Evolutionary conservation across 2,888 invertebrate species (phyloP).

Genomic region (Leucophora obtusa): DNA sequence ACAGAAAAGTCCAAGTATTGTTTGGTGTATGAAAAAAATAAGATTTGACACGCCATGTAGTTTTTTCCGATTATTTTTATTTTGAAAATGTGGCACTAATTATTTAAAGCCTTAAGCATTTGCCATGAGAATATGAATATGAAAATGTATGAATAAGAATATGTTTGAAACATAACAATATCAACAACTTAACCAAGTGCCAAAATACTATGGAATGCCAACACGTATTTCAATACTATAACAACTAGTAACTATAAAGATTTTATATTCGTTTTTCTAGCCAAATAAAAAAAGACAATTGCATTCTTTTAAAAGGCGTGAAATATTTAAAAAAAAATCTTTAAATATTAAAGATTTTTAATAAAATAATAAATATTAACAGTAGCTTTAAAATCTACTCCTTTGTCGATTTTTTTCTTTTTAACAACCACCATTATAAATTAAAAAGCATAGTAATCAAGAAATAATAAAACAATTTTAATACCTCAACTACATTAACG

Average conservation of each 20-base stretch:
- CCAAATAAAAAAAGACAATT: slow-evolving; percentile 44
- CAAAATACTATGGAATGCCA: slow-evolving; percentile 60
- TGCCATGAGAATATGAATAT: slow-evolving; percentile 55
- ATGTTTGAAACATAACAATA: slow-evolving; percentile 39
- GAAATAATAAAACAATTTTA: slow-evolving; percentile 7
- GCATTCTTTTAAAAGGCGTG: slow-evolving; percentile 60
- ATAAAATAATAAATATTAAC: background rate
- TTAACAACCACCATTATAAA: too few relatives aligned
- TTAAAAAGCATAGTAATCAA: background rate
- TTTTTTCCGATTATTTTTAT: slow-evolving; percentile 8
- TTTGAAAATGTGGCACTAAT: slow-evolving; percentile 54
- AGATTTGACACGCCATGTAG: slow-evolving; percentile 43
- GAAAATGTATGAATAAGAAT: slow-evolving; percentile 17
- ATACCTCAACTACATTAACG: slow-evolving; percentile 33
- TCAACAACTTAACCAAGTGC: slow-evolving; percentile 50
- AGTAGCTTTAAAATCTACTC: background rate
- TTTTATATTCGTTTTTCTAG: background rate
- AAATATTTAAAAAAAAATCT: slow-evolving; percentile 27
- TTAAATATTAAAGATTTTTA: background rate
- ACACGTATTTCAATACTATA: slow-evolving; percentile 50
- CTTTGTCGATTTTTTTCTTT: too few relatives aligned
- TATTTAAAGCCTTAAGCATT: slow-evolving; percentile 56
- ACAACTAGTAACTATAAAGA: slow-evolving; percentile 21
- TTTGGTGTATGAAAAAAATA: background rate
- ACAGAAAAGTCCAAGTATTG: slow-evolving; percentile 33